phyloP scores from a whole-genome alignment of 2,888 invertebrate genomes.

The Sepioteuthis lessoniana region DNA sequence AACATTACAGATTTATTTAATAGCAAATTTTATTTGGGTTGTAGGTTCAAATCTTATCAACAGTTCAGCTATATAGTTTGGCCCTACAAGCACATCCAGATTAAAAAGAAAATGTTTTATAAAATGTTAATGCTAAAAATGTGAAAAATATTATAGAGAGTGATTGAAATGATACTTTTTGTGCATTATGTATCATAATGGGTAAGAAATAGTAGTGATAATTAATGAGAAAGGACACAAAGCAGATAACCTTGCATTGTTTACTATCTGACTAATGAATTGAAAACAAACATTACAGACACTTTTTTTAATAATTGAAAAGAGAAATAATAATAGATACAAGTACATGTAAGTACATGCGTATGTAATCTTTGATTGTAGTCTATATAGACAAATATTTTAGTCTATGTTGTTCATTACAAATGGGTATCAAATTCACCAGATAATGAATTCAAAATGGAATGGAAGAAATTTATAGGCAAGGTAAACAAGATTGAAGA shows the following conservation, averaged over 20 bases:
- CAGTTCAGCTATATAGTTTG: neutral
- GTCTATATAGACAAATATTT: neutral
- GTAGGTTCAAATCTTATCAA: neutral
- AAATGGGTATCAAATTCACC: neutral
- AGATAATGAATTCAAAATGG: slow-evolving; percentile 14
- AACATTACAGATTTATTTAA: neutral
- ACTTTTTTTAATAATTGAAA: neutral
- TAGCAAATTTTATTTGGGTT: neutral
- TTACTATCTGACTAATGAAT: slow-evolving; percentile 20
- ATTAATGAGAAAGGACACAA: slow-evolving; percentile 3
- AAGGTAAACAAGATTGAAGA: slow-evolving; percentile 23
- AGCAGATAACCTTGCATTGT: neutral
- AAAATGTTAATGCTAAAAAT: neutral
- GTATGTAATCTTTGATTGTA: neutral
- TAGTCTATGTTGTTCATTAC: neutral
- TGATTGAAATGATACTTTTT: slow-evolving; percentile 1
- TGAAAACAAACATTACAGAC: neutral
- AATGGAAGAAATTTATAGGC: slow-evolving; percentile 33
- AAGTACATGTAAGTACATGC: neutral
- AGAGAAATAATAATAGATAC: neutral
- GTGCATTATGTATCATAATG: neutral
- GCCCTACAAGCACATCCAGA: neutral
- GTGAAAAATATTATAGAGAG: neutral
- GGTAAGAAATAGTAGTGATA: neutral
- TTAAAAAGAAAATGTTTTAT: neutral